Base-by-base conservation (phyloP, 2,113 vertebrate genomes). In the Ictidomys tridecemlineatus region DNA sequence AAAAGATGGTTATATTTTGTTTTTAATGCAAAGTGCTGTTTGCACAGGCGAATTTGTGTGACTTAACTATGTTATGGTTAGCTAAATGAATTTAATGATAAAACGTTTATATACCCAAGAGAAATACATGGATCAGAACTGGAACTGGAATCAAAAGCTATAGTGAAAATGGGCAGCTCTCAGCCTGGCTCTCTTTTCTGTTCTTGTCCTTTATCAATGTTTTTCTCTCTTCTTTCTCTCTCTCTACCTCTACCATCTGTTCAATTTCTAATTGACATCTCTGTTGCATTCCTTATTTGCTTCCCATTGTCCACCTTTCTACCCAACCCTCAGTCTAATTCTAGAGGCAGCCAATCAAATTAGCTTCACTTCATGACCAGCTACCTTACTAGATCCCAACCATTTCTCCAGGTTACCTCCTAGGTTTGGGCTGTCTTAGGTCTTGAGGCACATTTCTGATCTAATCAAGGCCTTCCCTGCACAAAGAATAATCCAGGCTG, bases 1-100 rank as follows among this genome's bases (percentile, higher is more conserved):
- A 72, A 97, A 95, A 92, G 24, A 89, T 8, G 14, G 17, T 37
- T 91, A 76, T 2, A 37, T 87, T 95, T 92, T 94, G 39, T 45
- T 80, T 93, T 70, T 61, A 65, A 77, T 77, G 22, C 17, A 67
- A 95, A 96, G 22, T 12, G 9, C 37, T 67, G 2, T 78, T 77
- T 51, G 17, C 7, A 28, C 24, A 76, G 83, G 77, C 22, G 91
- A 45, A 85, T 88, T 79, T 91, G 42, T 91, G 5, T 65, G 53
- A 91, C 30, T 91, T 73, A 72, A 61, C 37, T 73, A 84, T 78
- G 14, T 87, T 20, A 28, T 39, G 37, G 51, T 17, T 39, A 97
- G 84, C 37, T 78, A 89, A 77, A 87, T 42, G 26, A 84, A 80
- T 86, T 77, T 92, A 85, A 65, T 89, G 51, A 85, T 90, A 90